A percentile compares a stretch with the other conserved stretches of the same genome.
These are phyloP conservation scores for Habroteleia sp. DNA, from an alignment of 2,888 invertebrate genomes.

Conservation along the genomic window DNA sequence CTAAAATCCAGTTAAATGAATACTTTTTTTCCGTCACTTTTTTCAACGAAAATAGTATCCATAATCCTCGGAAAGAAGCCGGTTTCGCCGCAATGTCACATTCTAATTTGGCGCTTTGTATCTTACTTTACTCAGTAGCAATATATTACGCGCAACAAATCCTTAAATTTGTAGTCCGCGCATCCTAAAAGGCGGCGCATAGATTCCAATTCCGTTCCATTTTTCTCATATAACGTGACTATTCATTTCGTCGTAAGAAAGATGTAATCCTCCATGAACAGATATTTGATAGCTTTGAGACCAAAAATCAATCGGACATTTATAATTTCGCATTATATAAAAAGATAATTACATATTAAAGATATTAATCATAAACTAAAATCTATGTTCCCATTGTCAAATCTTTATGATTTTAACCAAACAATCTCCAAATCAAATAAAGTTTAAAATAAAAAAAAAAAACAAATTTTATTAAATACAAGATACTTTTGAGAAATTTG, in stretches of 20 bases:
- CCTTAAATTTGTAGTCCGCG: conserved; percentile 32
- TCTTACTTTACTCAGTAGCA: conserved; percentile 25
- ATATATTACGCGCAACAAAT: conserved; percentile 36
- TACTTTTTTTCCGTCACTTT: too few relatives aligned
- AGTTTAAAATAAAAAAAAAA: too few relatives aligned
- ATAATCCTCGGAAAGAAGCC: conserved; percentile 22
- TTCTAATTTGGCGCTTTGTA: conserved; percentile 42
- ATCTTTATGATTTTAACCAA: too few relatives aligned
- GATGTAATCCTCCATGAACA: not conserved
- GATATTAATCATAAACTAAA: too few relatives aligned
- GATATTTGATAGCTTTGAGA: conserved; percentile 1
- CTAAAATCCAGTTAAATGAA: too few relatives aligned
- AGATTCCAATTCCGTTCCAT: conserved; percentile 25
- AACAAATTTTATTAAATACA: too few relatives aligned
- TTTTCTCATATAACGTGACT: conserved; percentile 13
- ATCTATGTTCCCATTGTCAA: too few relatives aligned
- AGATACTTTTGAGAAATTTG: too few relatives aligned
- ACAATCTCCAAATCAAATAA: too few relatives aligned
- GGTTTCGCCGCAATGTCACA: conserved; percentile 35
- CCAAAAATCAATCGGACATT: conserved; percentile 1
- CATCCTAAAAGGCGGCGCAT: conserved; percentile 21
- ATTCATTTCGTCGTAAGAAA: conserved; percentile 8
- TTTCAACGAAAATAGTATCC: conserved; percentile 11
- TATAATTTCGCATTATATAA: too few relatives aligned
- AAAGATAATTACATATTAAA: too few relatives aligned